phyloP scores from a whole-genome alignment of 2,797 vertebrate species.

The Pseudochirops corinnae region DNA sequence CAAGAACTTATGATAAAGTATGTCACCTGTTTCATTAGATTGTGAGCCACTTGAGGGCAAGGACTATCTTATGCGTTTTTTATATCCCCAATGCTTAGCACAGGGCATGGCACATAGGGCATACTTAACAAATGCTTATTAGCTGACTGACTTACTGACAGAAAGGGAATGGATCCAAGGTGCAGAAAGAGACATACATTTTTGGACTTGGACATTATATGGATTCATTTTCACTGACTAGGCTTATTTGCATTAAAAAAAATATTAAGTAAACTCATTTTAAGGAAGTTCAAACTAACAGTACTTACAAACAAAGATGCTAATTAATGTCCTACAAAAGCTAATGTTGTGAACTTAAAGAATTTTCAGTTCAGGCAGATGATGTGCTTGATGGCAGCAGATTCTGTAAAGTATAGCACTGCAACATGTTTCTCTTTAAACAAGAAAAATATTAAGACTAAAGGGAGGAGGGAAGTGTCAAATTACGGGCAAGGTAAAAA shows the following conservation, averaged over 20 bases:
- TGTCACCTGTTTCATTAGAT: neutral
- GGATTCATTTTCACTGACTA: neutral
- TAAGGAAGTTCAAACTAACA: constrained; percentile 41
- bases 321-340: neutral
- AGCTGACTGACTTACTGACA: neutral
- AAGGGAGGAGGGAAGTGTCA: neutral
- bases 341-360: neutral
- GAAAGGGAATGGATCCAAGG: no score
- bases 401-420: neutral
- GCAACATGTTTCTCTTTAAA: neutral
- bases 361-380: neutral
- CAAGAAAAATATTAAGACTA: neutral
- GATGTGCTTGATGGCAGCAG: neutral
- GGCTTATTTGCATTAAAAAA: neutral
- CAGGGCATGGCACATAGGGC: neutral
- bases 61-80: neutral
- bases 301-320: neutral
- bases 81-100: neutral
- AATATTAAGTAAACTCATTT: constrained; percentile 28
- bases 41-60: neutral
- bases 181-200: no score
- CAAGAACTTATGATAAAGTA: neutral
- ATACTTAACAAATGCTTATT: neutral
- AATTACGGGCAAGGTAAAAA: neutral
- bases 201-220: no score